Base-by-base conservation (phyloP, 2,113 vertebrate species). In the Microtus ochrogaster region DNA sequence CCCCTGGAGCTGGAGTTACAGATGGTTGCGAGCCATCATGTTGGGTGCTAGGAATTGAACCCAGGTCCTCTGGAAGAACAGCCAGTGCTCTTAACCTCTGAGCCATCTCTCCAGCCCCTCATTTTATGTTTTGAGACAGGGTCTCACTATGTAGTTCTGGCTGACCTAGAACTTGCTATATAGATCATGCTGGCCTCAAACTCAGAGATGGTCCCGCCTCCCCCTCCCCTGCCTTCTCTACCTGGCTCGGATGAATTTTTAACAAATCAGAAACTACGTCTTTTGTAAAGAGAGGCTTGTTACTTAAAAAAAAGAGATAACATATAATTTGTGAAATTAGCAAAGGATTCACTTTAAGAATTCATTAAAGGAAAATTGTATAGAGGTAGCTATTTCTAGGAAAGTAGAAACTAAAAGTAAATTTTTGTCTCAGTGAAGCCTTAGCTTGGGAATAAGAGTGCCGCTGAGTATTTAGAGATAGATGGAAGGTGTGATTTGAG, bases 251-350 rank as follows among this genome's bases (percentile, higher is more conserved):
- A 61, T 61, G 39, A 63, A 44, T 36, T 47, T 55, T 77, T 89
- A 91, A 28, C 36, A 81, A 94, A 91, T 81, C 63, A 66, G 76
- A 91, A 90, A 68, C 19, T 47, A 91, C 44, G 83, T 65, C 93
- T 89, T 86, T 90, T 10, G 11, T 89, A 85, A 89, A 63, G n/a
- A 26, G 49, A 47, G 28, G 24, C 12, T 49, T 77, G 89, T 68
- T 73, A 58, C 52, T 72, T 66, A 28, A 28, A 47, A 17, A 44
- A 33, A 63, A 89, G 52, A 82, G n/a, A 41, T 72, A 70, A 39
- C 49, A 41, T 86, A 30, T 94, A 70, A 90, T 89, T 93, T n/a
- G 41, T 44, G 86, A 87, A 94, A 85, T 96, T 11, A 95, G 49
- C 39, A 89, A 91, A 94, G 30, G n/a, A 91, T 2, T 24, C 44